Percentiles rank a stretch among this genome's conserved stretches.
Evolutionary conservation across 2,113 vertebrate genomes (phyloP).

Genomic region (Grallaria varia): DNA sequence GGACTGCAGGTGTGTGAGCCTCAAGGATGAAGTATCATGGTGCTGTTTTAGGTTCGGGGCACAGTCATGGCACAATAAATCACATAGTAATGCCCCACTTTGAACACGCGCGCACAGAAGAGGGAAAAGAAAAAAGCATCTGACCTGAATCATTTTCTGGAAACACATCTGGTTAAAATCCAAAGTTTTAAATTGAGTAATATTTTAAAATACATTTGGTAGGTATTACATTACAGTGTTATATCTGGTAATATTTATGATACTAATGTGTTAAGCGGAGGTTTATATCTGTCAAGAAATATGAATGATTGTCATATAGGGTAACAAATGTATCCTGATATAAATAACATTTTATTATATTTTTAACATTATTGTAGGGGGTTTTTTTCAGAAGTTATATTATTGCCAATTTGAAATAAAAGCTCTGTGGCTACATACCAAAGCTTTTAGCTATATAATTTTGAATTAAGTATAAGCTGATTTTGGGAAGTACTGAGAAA

Average conservation of each 20-base stretch:
- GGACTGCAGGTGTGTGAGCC: slow-evolving; percentile 65
- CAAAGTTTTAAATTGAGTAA: slow-evolving; percentile 70
- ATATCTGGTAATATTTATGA: slow-evolving; percentile 73
- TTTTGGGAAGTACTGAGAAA: slow-evolving; percentile 21
- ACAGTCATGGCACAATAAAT: slow-evolving; percentile 73
- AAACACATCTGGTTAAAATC: slow-evolving; percentile 82
- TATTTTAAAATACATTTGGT: slow-evolving; percentile 77
- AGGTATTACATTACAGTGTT: slow-evolving; percentile 70
- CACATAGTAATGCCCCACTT: slow-evolving; percentile 41
- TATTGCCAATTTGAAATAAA: slow-evolving; percentile 53
- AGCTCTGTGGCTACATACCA: slow-evolving; percentile 36
- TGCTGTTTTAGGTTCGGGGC: slow-evolving; percentile 73
- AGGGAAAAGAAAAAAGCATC: slow-evolving; percentile 66
- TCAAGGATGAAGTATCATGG: slow-evolving; percentile 64
- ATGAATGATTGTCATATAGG: slow-evolving; percentile 64
- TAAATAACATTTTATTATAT: slow-evolving; percentile 63
- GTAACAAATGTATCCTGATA: slow-evolving; percentile 58
- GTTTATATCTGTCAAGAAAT: slow-evolving; percentile 66
- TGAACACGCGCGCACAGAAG: slow-evolving; percentile 20
- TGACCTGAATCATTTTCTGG: slow-evolving; percentile 73
- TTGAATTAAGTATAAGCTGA: slow-evolving; percentile 10
- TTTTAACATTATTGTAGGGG: slow-evolving; percentile 50
- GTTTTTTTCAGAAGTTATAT: slow-evolving; percentile 35
- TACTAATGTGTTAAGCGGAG: slow-evolving; percentile 72
- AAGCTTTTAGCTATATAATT: slow-evolving; percentile 9